A percentile compares a stretch with the other conserved stretches of the same genome.
phyloP scores from a whole-genome alignment of 2,113 vertebrate genomes.

The Aegithalos caudatus region DNA sequence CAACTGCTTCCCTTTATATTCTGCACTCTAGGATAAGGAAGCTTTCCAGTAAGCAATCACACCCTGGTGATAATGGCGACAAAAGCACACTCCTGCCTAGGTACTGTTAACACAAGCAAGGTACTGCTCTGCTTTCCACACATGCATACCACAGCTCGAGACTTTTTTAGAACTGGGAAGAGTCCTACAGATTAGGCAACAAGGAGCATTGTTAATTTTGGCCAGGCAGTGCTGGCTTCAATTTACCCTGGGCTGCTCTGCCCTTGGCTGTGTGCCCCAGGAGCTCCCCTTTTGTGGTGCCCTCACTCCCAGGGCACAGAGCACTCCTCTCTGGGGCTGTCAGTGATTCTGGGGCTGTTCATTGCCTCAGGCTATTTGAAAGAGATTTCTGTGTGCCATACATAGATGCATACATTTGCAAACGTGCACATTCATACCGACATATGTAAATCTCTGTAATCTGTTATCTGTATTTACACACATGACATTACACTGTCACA shows the following conservation, averaged over 20 bases:
- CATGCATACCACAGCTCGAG: fast-evolving
- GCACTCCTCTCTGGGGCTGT: background rate
- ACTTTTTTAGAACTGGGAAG: background rate
- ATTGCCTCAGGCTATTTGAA: background rate
- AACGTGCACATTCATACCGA: background rate
- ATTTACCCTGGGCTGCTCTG: background rate
- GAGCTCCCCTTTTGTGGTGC: background rate
- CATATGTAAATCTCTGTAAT: too few species aligned
- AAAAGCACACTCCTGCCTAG: background rate
- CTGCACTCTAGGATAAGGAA: background rate
- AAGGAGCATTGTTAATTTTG: background rate
- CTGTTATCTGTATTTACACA: background rate
- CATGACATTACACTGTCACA: fast-evolving
- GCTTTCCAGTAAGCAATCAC: background rate
- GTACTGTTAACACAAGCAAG: background rate
- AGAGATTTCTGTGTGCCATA: background rate
- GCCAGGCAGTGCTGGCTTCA: background rate
- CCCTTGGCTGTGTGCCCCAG: background rate
- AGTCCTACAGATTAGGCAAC: background rate
- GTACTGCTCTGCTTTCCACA: background rate
- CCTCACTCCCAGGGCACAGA: background rate
- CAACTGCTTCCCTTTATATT: background rate
- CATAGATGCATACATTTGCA: background rate
- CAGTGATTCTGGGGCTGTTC: background rate
- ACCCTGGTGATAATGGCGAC: background rate